Evolutionary conservation across 2,797 vertebrate genomes (phyloP).

Genomic region (Podargus strigoides): DNA sequence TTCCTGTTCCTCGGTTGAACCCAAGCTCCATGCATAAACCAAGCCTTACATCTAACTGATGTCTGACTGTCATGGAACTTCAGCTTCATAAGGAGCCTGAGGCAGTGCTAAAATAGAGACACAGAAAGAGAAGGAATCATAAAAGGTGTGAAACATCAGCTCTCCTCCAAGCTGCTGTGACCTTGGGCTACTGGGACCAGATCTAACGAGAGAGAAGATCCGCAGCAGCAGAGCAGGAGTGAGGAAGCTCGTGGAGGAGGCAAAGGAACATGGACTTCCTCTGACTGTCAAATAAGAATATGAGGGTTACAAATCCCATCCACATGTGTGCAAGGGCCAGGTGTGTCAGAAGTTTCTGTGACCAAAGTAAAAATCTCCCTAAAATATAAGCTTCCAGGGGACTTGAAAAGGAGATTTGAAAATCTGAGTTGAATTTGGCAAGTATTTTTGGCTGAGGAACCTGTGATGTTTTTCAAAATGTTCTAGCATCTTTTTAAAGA

Average conservation of each 20-base stretch:
- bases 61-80: background rate
- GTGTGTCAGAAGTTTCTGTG: background rate
- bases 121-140: accelerated
- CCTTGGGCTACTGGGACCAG: background rate
- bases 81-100: background rate
- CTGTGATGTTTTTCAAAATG: background rate
- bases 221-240: background rate
- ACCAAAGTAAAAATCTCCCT: background rate
- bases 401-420: background rate
- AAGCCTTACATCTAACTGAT: background rate
- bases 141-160: background rate
- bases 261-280: background rate
- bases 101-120: background rate
- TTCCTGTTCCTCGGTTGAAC: background rate
- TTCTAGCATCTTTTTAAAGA: background rate
- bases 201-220: background rate
- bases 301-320: background rate
- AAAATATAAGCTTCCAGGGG: background rate
- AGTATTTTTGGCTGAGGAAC: background rate
- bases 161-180: background rate
- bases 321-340: background rate
- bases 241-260: background rate
- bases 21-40: background rate
- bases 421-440: background rate
- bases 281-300: background rate